Base-by-base conservation (phyloP, 2,797 vertebrate genomes). In the Cichlasoma orientale region DNA sequence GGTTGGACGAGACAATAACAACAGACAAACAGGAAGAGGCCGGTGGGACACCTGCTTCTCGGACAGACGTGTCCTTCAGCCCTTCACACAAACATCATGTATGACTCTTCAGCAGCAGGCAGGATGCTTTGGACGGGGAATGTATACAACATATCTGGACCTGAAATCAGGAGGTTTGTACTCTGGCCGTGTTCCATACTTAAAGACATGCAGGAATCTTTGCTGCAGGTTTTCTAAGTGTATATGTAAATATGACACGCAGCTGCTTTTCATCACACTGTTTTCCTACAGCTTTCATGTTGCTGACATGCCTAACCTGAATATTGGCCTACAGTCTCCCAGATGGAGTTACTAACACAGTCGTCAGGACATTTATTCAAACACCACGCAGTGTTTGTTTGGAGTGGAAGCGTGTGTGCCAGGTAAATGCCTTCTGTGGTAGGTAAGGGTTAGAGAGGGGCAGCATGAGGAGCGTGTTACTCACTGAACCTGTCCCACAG, bases 31-130 rank as follows among this genome's bases (percentile, higher is more conserved):
- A 85, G 86, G 87, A 94, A 93, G 80, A 86, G 29, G 86, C 79
- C 86, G 77, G 75, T 79, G 47, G 77, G 85, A 91, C 92, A 92
- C 92, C 92, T 95, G 94, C 86, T 90, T 86, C 80, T 88, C 41
- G 81, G 90, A 87, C 58, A 7, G 63, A 69, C 57, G 36, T 76
- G 81, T 90, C 86, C 82, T 78, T 85, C 50, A 75, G 69, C 75
- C 66, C 25, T 79, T 82, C 66, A 75, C 82, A 55, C 71, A 16
- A 88, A 91, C 76, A 78, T 80, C 78, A 56, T 50, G 71, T 41
- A 25, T 79, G 14, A 27, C 74, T 73, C 55, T 21, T 23, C 7
- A 7, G 47, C 47, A 18, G 47, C 76, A 50, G 73, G 50, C 55
- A 29, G 41, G 29, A 83, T 74, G 47, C n/a, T 71, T 80, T 74